These are phyloP conservation scores for Crepidodera aurea DNA, from an alignment of 2,888 invertebrate genomes.

Conservation along the genomic window DNA sequence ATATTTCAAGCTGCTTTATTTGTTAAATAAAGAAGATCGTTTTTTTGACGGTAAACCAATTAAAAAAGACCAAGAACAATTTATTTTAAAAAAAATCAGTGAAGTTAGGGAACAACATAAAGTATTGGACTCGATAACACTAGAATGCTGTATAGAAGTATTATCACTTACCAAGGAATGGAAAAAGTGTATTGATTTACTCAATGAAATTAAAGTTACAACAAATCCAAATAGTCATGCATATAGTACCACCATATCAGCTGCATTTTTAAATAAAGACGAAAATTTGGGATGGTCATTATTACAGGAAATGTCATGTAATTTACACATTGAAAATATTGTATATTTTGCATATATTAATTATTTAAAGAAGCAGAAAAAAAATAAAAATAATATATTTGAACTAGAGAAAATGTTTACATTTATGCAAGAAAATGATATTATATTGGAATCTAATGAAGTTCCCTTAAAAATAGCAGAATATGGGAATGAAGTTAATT, in stretches of 20 bases:
- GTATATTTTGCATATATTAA: slow-evolving; percentile 41
- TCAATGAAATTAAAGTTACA: slow-evolving; percentile 67
- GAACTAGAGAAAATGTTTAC: slow-evolving; percentile 68
- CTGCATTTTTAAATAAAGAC: slow-evolving; percentile 67
- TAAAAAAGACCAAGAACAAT: slow-evolving; percentile 60
- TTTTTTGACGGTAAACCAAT: slow-evolving; percentile 48
- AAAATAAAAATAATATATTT: slow-evolving; percentile 39
- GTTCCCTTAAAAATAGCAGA: slow-evolving; percentile 52
- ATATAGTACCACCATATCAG: slow-evolving; percentile 65
- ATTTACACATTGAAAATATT: slow-evolving; percentile 31
- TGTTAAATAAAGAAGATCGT: slow-evolving; percentile 47
- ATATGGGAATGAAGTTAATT: slow-evolving; percentile 32
- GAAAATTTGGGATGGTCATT: slow-evolving; percentile 69
- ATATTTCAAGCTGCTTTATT: slow-evolving; percentile 66
- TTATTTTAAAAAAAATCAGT: slow-evolving; percentile 62
- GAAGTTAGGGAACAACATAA: slow-evolving; percentile 65
- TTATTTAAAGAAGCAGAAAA: slow-evolving; percentile 36
- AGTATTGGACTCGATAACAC: slow-evolving; percentile 68
- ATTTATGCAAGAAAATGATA: slow-evolving; percentile 65
- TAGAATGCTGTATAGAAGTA: slow-evolving; percentile 69
- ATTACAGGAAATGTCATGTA: slow-evolving; percentile 64
- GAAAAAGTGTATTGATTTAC: slow-evolving; percentile 68
- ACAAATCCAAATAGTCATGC: slow-evolving; percentile 61
- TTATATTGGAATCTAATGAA: slow-evolving; percentile 55
- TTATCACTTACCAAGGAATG: slow-evolving; percentile 72